Evolutionary conservation across 2,113 vertebrate species (phyloP), one percentile per base, ranked within the genome.

Genomic region (Cephalopholis sonnerati): DNA sequence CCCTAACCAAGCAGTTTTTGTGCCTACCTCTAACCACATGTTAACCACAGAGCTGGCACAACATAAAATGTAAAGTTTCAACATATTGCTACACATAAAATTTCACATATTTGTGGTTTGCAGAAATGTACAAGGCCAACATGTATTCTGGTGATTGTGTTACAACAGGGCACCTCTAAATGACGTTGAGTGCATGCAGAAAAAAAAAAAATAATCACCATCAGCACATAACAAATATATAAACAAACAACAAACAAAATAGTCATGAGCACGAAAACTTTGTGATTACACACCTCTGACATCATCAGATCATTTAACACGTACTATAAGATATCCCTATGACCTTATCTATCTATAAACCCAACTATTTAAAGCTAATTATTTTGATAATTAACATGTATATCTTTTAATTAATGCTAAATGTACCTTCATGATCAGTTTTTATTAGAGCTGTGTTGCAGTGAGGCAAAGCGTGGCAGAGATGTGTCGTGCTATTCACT

Each of bases 401-500:
- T 76, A 24, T 2, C 0, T 53, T 63, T 48, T 15, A 2, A 46
- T 77, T 54, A 66, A 67, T n/a, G 20, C 1, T 32, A 72, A 65
- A 32, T 74, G 15, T n/a, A 36, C 29, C 67, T 51, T 77, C 12
- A 55, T 36, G n/a, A 48, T 44, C 32, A 17, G 1, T 48, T 79
- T 80, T 65, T 59, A 59, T 74, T 10, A 13, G 3, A 57, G 67
- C 17, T 51, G 25, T 61, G 48, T 2, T 5, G 1, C 64, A 18
- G 15, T 22, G 36, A 58, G 46, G 36, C n/a, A 74, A 48, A 70
- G 69, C 77, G 54, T 72, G 48, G 44, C 55, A 25, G 61, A 64
- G 67, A 58, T 2, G 55, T 51, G 87, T 88, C 65, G 77, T 72
- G 65, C 61, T 74, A 85, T 65, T 79, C 80, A 81, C 79, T 22